phyloP scores from a whole-genome alignment of 1,140 invertebrate species.

The Oedothorax gibbosus region DNA sequence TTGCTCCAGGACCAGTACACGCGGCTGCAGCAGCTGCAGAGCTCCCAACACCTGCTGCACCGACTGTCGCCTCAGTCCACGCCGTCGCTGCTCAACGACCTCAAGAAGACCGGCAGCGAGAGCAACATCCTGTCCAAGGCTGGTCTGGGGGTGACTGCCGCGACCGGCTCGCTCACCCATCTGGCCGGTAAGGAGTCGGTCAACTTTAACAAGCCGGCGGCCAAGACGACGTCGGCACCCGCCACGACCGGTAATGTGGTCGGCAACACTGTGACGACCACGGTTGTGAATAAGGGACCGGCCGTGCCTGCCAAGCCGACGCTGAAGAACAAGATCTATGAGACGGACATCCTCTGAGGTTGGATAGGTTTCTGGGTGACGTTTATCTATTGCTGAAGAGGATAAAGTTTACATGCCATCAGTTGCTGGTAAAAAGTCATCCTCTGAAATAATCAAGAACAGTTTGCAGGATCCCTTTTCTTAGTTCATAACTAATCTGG shows the following conservation, averaged over 20 bases:
- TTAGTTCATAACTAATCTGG: no score
- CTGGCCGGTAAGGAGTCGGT: slow-evolving; percentile 67
- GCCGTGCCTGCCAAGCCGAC: slow-evolving; percentile 56
- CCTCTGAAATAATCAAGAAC: no score
- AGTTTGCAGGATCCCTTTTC: no score
- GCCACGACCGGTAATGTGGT: slow-evolving; percentile 66
- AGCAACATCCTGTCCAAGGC: slow-evolving; percentile 88
- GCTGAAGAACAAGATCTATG: slow-evolving; percentile 61
- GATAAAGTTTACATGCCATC: no score
- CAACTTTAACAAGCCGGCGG: slow-evolving; percentile 21
- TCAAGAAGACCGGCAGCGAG: slow-evolving; percentile 90
- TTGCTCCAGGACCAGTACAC: slow-evolving; percentile 90
- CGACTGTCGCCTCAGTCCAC: slow-evolving; percentile 72
- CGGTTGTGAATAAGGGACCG: slow-evolving; percentile 26
- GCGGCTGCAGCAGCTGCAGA: slow-evolving; percentile 84
- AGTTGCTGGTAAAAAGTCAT: no score
- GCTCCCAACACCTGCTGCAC: slow-evolving; percentile 78
- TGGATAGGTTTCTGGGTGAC: no score
- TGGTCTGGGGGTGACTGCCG: slow-evolving; percentile 70
- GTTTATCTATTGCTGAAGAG: no score
- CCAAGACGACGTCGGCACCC: slow-evolving; percentile 63
- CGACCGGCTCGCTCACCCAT: slow-evolving; percentile 76
- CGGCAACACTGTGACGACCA: not conserved
- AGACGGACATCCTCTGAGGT: slow-evolving; percentile 58
- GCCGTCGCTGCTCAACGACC: slow-evolving; percentile 71